Percentiles rank a stretch among this genome's conserved stretches.
Evolutionary conservation across 1,140 invertebrate genomes (phyloP).

Genomic region (Apis dorsata): DNA sequence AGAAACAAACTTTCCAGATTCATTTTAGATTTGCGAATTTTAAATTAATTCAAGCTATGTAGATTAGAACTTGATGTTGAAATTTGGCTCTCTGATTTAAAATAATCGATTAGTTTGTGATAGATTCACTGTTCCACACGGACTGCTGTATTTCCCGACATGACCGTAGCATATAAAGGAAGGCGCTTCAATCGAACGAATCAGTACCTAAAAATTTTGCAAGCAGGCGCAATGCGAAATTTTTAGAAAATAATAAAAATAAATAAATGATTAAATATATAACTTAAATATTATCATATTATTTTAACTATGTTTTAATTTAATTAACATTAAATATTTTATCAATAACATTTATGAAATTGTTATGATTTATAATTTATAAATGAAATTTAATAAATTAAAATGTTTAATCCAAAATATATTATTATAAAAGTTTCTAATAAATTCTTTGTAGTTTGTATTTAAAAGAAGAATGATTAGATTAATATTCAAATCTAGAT

Average conservation of each 20-base stretch:
- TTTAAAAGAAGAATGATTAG: no score
- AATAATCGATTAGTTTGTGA: background rate
- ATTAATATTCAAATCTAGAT: background rate
- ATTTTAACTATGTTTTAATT: background rate
- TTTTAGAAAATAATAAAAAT: background rate
- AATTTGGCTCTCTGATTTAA: background rate
- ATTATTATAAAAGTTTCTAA: no score
- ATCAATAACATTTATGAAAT: no score
- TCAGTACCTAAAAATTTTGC: background rate
- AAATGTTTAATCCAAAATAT: no score
- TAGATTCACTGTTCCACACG: background rate
- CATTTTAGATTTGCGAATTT: background rate
- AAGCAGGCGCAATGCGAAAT: constrained; percentile 11
- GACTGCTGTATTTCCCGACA: constrained; percentile 4
- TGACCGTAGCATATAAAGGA: background rate
- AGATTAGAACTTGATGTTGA: background rate
- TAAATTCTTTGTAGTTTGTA: no score
- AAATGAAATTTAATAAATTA: no score
- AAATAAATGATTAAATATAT: background rate
- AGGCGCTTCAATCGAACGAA: background rate
- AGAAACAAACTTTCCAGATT: constrained; percentile 61
- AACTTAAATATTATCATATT: background rate
- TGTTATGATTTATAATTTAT: no score
- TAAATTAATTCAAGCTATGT: background rate
- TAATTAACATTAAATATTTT: no score